Base-by-base conservation (phyloP, 2,797 vertebrate species). In the Sebastes vulpes region DNA sequence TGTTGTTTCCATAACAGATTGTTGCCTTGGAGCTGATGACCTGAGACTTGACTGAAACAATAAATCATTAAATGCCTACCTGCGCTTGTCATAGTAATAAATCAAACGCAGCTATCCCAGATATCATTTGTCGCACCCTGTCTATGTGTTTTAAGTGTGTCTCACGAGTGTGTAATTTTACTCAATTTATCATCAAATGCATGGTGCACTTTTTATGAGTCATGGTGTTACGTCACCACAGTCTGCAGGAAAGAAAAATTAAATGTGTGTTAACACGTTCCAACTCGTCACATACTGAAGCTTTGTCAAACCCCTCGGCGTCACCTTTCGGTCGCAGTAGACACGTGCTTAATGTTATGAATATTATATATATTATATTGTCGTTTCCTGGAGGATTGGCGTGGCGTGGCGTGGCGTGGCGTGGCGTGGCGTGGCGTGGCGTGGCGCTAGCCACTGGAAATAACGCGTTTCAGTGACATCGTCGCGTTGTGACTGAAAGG, bases 41-140 rank as follows among this genome's bases (percentile, higher is more conserved):
- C 94, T 95, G 90, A 94, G 93, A 95, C 90, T 86, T 92, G 90
- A 92, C 92, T 95, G 92, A 91, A 91, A 95, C 89, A 91, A 96
- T 95, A 94, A 92, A 95, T 96, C 93, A 94, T 94, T 95, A 94
- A 94, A 94, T 93, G 85, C 90, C 85, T 89, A 89, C 86, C 90
- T 91, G 90, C 54, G 68, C 86, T 83, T 92, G 92, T 94, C 89
- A 88, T 81, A 81, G 81, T 75, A 89, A 96, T 96, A 96, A 95
- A 96, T 97, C 95, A 95, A 91, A 85, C 35, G n/a, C 72, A 68
- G 72, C 85, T 83, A 60, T 74, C 63, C 68, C 58, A 26, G 84
- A 92, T 90, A 93, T 88, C 77, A 90, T 71, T 79, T 75, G 74
- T 83, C 80, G 64, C 58, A 78, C 71, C 74, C 75, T 82, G 73